Evolutionary conservation across 2,888 invertebrate genomes (phyloP).

Genomic region (Myopa tessellatipennis): DNA sequence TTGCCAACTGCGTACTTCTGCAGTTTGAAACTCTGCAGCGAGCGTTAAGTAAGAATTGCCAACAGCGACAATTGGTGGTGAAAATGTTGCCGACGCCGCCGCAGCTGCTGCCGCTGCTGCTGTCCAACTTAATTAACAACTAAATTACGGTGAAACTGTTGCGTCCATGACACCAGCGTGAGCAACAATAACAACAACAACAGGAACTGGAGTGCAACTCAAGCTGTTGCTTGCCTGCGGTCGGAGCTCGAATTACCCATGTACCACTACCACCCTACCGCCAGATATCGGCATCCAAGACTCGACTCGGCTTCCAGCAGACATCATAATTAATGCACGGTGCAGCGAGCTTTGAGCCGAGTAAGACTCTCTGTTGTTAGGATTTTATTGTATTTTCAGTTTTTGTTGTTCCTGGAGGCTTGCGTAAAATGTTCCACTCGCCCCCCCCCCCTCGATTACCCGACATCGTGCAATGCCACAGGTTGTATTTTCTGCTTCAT

Average conservation of each 20-base stretch:
- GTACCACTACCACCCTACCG: not conserved
- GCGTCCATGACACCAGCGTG: not conserved
- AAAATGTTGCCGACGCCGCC: too few relatives aligned
- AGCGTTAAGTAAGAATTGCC: too few relatives aligned
- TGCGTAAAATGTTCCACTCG: not conserved
- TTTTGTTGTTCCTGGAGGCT: not conserved
- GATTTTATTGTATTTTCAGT: not conserved
- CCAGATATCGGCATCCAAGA: not conserved
- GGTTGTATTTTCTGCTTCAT: not conserved
- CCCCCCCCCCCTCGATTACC: not conserved
- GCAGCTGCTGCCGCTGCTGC: not conserved
- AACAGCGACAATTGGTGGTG: too few relatives aligned
- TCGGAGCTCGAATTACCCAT: not conserved
- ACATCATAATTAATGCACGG: not conserved
- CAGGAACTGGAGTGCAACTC: not conserved
- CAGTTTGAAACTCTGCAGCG: too few relatives aligned
- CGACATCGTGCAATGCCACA: not conserved
- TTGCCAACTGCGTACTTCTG: too few relatives aligned
- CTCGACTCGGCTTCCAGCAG: not conserved
- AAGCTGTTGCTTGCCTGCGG: not conserved
- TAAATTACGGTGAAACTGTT: not conserved
- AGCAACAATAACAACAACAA: constrained; percentile 12
- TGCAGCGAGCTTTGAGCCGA: not conserved
- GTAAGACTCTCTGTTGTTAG: not conserved
- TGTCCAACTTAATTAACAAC: constrained; percentile 21